Percentiles rank a stretch among this genome's conserved stretches.
Evolutionary conservation across 2,113 vertebrate genomes (phyloP).

Genomic region (Eonycteris spelaea): DNA sequence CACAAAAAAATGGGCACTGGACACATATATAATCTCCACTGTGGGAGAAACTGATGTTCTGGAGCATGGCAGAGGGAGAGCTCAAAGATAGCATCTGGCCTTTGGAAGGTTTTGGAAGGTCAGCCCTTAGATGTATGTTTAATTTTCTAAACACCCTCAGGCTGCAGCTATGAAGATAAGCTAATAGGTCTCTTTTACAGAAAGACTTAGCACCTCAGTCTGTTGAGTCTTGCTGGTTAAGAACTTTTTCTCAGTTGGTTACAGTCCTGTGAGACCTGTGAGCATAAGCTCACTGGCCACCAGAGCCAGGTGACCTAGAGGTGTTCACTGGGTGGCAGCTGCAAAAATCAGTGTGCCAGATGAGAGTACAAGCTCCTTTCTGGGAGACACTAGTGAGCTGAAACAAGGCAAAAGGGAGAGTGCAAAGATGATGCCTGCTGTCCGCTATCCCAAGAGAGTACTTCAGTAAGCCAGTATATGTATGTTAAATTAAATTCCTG

Average conservation of each 20-base stretch:
- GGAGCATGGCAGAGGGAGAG: not conserved
- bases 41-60: no score
- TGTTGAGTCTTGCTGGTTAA: not conserved
- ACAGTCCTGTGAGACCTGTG: not conserved
- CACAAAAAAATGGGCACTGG: not conserved
- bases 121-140: not conserved
- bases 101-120: no score
- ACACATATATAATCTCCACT: no score
- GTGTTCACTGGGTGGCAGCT: not conserved
- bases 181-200: not conserved
- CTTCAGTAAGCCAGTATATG: not conserved
- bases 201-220: not conserved
- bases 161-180: not conserved
- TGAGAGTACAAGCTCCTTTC: not conserved
- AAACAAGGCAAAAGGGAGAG: not conserved
- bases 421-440: not conserved
- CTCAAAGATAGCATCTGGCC: fast-evolving
- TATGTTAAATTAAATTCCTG: not conserved
- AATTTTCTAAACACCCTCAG: not conserved
- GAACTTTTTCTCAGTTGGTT: not conserved
- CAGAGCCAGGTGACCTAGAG: not conserved
- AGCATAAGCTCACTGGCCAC: not conserved
- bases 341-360: not conserved
- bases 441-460: not conserved
- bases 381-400: not conserved